A percentile compares a stretch with the other conserved stretches of the same genome.
Evolutionary conservation across 2,888 invertebrate genomes (phyloP).

Genomic region (Hetaerina titia): DNA sequence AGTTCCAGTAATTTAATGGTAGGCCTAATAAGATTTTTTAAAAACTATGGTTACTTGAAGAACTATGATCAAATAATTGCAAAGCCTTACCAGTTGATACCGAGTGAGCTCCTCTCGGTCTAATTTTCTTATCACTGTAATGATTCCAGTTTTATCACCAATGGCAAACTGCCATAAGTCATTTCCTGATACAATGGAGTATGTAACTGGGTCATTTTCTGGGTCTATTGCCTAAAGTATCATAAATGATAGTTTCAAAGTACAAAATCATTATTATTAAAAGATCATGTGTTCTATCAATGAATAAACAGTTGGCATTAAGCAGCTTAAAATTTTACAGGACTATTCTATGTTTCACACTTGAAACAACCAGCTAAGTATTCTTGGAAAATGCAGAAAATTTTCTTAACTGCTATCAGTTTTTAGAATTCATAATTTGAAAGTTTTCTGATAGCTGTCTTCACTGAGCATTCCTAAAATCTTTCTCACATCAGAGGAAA

Average conservation of each 20-base stretch:
- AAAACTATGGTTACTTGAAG: background rate
- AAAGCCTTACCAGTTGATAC: conserved; percentile 86
- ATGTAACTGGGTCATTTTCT: conserved; percentile 91
- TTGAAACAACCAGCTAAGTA: no score
- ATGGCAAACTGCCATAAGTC: conserved; percentile 93
- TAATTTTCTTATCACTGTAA: conserved; percentile 90
- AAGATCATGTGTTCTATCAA: background rate
- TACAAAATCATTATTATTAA: conserved; percentile 71
- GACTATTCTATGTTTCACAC: background rate
- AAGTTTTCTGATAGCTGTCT: no score
- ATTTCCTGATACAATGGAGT: conserved; percentile 92
- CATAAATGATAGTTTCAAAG: conserved; percentile 66
- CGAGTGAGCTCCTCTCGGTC: conserved; percentile 94
- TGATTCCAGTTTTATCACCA: conserved; percentile 91
- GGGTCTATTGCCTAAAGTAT: conserved; percentile 88
- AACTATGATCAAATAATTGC: background rate
- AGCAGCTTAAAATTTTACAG: background rate
- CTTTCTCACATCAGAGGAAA: no score
- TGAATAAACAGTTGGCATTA: background rate
- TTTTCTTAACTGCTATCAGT: no score
- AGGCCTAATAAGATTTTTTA: no score
- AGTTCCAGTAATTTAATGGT: no score
- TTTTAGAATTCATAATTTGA: no score
- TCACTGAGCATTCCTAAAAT: no score
- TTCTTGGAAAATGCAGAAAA: no score